Evolutionary conservation across 2,797 vertebrate genomes (phyloP).

Genomic region (Falco cherrug): DNA sequence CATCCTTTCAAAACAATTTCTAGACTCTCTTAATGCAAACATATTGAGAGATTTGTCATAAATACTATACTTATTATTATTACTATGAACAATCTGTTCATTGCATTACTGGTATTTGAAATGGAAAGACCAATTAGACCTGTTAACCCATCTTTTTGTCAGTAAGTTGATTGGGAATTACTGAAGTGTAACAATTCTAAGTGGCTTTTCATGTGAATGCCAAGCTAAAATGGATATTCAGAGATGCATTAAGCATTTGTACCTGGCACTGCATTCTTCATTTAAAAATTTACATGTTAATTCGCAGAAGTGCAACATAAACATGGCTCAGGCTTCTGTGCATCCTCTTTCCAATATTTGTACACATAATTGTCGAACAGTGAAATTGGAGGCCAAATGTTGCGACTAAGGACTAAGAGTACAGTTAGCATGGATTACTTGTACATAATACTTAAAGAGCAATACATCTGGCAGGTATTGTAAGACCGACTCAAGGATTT

Average conservation of each 20-base stretch:
- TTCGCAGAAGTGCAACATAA: slow-evolving; percentile 31
- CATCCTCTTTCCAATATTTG: not conserved
- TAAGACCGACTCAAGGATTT: not conserved
- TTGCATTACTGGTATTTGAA: slow-evolving; percentile 54
- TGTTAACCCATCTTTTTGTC: slow-evolving; percentile 68
- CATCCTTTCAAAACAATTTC: slow-evolving; percentile 17
- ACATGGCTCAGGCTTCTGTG: not conserved
- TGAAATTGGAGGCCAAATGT: not conserved
- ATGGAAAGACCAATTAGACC: slow-evolving; percentile 67
- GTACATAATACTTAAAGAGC: not conserved
- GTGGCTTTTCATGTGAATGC: slow-evolving; percentile 62
- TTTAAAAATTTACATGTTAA: slow-evolving; percentile 50
- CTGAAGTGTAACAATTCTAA: slow-evolving; percentile 51
- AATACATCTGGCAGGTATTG: not conserved
- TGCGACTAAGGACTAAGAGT: not conserved
- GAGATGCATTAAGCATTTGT: slow-evolving; percentile 60
- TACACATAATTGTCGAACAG: not conserved
- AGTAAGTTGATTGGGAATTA: slow-evolving; percentile 65
- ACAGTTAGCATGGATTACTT: not conserved
- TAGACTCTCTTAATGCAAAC: slow-evolving; percentile 8
- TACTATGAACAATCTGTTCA: slow-evolving; percentile 50
- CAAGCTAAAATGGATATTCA: slow-evolving; percentile 66
- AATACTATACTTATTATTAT: slow-evolving; percentile 50
- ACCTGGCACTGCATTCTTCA: slow-evolving; percentile 22
- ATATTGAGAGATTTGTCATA: slow-evolving; percentile 45